These are phyloP conservation scores for Dimorphilus gyrociliatus DNA, from an alignment of 2,888 invertebrate genomes.

Conservation along the genomic window DNA sequence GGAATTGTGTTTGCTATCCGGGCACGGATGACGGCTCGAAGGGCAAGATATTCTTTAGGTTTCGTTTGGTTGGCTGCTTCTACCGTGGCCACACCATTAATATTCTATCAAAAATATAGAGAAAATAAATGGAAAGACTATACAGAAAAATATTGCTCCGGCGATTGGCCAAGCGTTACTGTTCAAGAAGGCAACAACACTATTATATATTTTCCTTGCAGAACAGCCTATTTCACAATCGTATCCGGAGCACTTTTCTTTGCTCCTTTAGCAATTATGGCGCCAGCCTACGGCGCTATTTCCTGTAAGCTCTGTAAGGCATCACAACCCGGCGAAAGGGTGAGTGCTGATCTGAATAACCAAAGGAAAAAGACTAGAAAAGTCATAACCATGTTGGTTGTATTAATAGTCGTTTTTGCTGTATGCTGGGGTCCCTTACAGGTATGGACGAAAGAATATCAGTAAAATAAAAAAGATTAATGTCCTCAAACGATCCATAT, in stretches of 20 bases:
- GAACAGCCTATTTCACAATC: conserved; percentile 59
- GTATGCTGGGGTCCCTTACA: conserved; percentile 58
- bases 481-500: too few species aligned
- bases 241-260: conserved; percentile 57
- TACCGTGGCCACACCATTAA: conserved; percentile 43
- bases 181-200: conserved; percentile 4
- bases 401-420: conserved; percentile 51
- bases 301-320: conserved; percentile 47
- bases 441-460: too few species aligned
- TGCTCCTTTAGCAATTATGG: conserved; percentile 57
- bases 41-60: conserved; percentile 42
- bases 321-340: conserved; percentile 32
- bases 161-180: conserved; percentile 34
- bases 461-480: too few species aligned
- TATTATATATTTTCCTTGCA: conserved; percentile 36
- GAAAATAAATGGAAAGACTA: conserved; percentile 58
- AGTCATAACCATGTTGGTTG: conserved; percentile 54
- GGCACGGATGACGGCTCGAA: conserved; percentile 49
- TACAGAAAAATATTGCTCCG: conserved; percentile 56
- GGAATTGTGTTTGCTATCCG: conserved; percentile 59
- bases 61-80: conserved; percentile 52
- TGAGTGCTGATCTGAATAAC: conserved; percentile 23
- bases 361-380: conserved; percentile 29
- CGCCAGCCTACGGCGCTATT: conserved; percentile 55
- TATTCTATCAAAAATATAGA: conserved; percentile 38